phyloP scores from a whole-genome alignment of 2,113 vertebrate species.

The Solea senegalensis region DNA sequence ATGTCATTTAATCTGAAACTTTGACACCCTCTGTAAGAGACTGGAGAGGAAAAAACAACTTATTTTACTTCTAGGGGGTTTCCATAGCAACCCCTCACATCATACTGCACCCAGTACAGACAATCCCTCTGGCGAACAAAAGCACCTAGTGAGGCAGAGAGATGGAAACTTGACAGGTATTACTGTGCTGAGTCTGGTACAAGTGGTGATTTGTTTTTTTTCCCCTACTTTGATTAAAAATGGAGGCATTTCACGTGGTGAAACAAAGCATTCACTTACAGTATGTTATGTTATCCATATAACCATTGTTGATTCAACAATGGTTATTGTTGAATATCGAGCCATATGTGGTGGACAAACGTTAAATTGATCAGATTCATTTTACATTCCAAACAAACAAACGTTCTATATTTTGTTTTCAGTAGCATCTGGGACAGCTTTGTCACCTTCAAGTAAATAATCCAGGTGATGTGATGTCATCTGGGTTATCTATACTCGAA shows the following conservation, averaged over 20 bases:
- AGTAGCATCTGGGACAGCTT: background rate
- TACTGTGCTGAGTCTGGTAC: slow-evolving; percentile 49
- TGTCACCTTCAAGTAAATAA: background rate
- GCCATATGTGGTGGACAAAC: background rate
- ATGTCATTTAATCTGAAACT: slow-evolving; percentile 64
- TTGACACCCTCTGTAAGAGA: slow-evolving; percentile 47
- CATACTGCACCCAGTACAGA: slow-evolving; percentile 53
- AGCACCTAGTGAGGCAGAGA: slow-evolving; percentile 57
- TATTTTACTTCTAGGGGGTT: slow-evolving; percentile 82
- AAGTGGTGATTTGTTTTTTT: slow-evolving; percentile 53
- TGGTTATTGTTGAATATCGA: no score
- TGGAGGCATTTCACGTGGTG: slow-evolving; percentile 41
- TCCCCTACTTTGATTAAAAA: slow-evolving; percentile 47
- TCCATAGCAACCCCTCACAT: slow-evolving; percentile 79
- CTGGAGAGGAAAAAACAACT: slow-evolving; percentile 46
- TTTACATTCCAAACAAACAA: background rate
- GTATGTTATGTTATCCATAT: background rate
- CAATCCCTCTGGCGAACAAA: slow-evolving; percentile 67
- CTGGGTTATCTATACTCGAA: no score
- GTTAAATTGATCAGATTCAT: background rate
- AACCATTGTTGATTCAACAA: background rate
- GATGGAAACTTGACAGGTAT: slow-evolving; percentile 54
- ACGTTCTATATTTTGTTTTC: background rate
- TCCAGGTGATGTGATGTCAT: no score
- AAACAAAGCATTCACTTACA: slow-evolving; percentile 9